Percentiles rank a stretch among this genome's conserved stretches.
Conservation (phyloP, 2,797 vertebrate genomes). For the Astyanax mexicanus region DNA sequence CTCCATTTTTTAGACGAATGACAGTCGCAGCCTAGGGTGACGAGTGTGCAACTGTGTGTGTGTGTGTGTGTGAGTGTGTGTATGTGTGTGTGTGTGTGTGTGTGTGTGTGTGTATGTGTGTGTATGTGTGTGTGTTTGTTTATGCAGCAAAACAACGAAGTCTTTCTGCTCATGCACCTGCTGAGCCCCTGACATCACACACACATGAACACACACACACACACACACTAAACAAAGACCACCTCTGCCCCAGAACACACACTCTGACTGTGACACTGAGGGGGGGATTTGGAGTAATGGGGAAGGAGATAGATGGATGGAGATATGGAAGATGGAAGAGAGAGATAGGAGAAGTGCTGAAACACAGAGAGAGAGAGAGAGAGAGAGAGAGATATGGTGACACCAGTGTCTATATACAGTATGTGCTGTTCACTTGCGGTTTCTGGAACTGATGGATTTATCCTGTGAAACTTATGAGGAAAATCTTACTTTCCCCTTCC, state of each 20-base stretch:
- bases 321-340: no score
- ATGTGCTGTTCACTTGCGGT: no score
- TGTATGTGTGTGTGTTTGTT: constrained; percentile 67
- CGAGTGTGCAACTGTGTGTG: constrained; percentile 40
- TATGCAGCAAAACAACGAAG: constrained; percentile 76
- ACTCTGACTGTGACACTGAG: constrained; percentile 32
- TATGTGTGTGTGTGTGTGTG: constrained; percentile 41
- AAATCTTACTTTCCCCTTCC: no score
- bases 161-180: constrained; percentile 80
- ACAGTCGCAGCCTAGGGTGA: constrained; percentile 49
- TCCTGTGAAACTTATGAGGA: no score
- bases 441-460: no score
- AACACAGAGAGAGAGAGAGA: not conserved
- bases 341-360: not conserved
- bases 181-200: constrained; percentile 77
- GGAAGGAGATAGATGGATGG: no score
- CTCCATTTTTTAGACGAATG: constrained; percentile 25
- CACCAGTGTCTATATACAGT: no score
- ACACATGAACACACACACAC: constrained; percentile 76
- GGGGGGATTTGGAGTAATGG: not conserved
- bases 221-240: constrained; percentile 77
- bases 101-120: constrained; percentile 37
- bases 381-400: not conserved
- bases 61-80: constrained; percentile 39
- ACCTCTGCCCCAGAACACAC: constrained; percentile 71